phyloP scores from a whole-genome alignment of 1,140 invertebrate species.

The Limonius californicus region DNA sequence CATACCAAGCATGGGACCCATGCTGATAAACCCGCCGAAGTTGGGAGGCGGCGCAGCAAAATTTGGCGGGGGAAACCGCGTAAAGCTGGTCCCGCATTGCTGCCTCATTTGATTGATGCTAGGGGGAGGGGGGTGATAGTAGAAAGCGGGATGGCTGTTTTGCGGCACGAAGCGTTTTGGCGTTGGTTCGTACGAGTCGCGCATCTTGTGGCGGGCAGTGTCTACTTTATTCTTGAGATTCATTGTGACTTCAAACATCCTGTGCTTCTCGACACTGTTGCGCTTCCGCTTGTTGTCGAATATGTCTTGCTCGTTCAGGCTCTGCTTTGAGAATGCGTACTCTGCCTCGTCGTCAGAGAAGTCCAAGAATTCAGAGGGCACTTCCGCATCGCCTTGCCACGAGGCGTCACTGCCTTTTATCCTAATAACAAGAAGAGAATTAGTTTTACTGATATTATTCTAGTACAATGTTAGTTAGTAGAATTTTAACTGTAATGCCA shows the following conservation, averaged over 20 bases:
- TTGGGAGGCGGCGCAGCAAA: not conserved
- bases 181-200: conserved; percentile 17
- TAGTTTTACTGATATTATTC: not conserved
- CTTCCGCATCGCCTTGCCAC: conserved; percentile 79
- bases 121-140: not conserved
- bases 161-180: conserved; percentile 8
- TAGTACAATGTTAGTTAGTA: not conserved
- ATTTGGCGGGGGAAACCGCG: not conserved
- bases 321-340: conserved; percentile 29
- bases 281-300: conserved; percentile 24
- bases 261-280: conserved; percentile 35
- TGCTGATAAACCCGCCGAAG: not conserved
- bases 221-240: conserved; percentile 38
- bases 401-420: conserved; percentile 54
- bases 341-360: conserved; percentile 91
- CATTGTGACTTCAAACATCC: conserved; percentile 40
- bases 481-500: too few relatives aligned
- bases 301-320: conserved; percentile 5
- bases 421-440: conserved; percentile 48
- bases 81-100: not conserved
- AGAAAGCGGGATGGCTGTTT: not conserved
- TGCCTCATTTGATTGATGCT: not conserved
- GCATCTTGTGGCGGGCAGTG: conserved; percentile 18
- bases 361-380: conserved; percentile 65
- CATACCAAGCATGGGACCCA: not conserved